Base-by-base conservation (phyloP, 2,888 invertebrate species). In the Drosophila peninsularis region DNA sequence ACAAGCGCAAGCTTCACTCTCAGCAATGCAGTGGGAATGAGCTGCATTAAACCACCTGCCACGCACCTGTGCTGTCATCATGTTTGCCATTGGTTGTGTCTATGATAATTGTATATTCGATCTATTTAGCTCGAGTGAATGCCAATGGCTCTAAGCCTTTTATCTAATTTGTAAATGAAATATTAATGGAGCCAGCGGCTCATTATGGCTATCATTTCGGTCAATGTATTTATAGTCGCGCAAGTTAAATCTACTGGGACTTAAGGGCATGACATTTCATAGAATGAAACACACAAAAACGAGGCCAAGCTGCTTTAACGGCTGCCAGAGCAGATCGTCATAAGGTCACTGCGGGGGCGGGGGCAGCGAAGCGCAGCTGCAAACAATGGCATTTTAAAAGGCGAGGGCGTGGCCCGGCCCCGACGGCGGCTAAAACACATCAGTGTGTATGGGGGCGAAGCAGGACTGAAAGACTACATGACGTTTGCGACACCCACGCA, bases 371-470 rank as follows among this genome's bases (percentile, higher is more conserved):
- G 66, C 79, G 67, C 85, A 85, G 85, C 89, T 85, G 85, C 84
- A 79, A 88, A 77, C 77, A 86, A 85, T 85, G 82, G 72, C 71
- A 81, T 79, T 80, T 88, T 83, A 80, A 88, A 78, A 75, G 83
- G 72, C 71, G 60, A 53, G 66, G 71, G 87, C 64, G 66, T 49
- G 54, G 27, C 61, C 50, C 44, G 24, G 24, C 24, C 49, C 21
- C 61, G 61, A 53, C 45, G 60, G 62, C 55, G 58, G 56, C 63
- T 52, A 56, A 44, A 60, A 44, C n/a, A 24, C 37, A 42, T 32
- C 19, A 30, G 65, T 6, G 45, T 34, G n/a, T 17, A n/a, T 32
- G 41, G 21, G 45, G 55, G 58, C 41, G 61, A 39, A 44, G 50
- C 54, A 55, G 36, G 63, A 63, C 77, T 79, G 63, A 63, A 70